Conservation (phyloP, 2,797 vertebrate species). For the Molothrus ater region DNA sequence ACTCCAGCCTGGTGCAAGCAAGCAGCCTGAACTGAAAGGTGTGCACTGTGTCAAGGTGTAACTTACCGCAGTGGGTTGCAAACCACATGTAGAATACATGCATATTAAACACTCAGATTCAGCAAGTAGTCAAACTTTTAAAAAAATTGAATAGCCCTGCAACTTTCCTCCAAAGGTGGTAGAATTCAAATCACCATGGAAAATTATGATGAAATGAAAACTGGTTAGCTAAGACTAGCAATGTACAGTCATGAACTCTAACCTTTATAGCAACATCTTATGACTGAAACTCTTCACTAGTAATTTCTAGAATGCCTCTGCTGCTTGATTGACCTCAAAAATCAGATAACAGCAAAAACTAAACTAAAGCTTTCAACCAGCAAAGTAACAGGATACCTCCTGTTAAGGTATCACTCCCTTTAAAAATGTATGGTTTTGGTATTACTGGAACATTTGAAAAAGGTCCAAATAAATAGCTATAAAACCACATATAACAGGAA, state of each 20-base stretch:
- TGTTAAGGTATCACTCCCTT: background rate
- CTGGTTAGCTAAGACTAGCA: background rate
- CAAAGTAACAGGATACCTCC: background rate
- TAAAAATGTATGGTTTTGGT: background rate
- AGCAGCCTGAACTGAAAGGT: background rate
- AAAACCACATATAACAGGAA: slow-evolving; percentile 60
- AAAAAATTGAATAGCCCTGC: background rate
- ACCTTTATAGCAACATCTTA: slow-evolving; percentile 17
- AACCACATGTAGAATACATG: accelerated
- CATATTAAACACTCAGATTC: background rate
- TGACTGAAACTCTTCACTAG: background rate
- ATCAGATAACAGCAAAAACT: slow-evolving; percentile 40
- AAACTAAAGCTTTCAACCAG: slow-evolving; percentile 16
- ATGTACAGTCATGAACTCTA: background rate
- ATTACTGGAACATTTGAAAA: slow-evolving; percentile 20
- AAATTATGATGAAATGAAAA: background rate
- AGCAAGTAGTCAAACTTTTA: background rate
- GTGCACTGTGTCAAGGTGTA: background rate
- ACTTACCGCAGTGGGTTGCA: background rate
- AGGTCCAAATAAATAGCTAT: slow-evolving; percentile 10
- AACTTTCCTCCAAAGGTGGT: background rate
- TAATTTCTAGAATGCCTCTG: slow-evolving; percentile 25
- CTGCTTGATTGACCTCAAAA: slow-evolving; percentile 48
- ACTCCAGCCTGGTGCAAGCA: background rate
- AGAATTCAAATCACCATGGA: background rate